Percentiles rank a stretch among this genome's conserved stretches.
Conservation (phyloP, 2,888 invertebrate species). For the Prosopocoilus inquinatus region DNA sequence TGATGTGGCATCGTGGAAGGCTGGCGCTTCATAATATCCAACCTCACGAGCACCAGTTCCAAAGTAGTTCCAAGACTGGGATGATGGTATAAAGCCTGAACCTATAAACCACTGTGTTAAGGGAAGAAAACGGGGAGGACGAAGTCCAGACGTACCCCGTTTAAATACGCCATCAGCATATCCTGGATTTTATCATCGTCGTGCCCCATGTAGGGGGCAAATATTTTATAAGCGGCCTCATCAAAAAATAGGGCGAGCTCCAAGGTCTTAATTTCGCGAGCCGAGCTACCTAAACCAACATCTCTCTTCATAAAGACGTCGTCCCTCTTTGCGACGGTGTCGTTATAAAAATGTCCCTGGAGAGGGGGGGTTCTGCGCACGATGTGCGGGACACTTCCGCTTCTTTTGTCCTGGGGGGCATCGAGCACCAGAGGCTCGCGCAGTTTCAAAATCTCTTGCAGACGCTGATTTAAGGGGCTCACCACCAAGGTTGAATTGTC, state of each 20-base stretch:
- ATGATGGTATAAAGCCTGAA: conserved; percentile 78
- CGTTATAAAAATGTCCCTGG: conserved; percentile 48
- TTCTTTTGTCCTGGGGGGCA: conserved; percentile 20
- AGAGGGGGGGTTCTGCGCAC: conserved; percentile 57
- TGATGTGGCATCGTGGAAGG: conserved; percentile 62
- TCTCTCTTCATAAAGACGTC: background rate
- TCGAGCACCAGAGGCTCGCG: conserved; percentile 44
- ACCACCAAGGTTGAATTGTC: conserved; percentile 70
- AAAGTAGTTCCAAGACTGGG: conserved; percentile 65
- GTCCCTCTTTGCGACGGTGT: conserved; percentile 28
- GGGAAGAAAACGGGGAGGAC: background rate
- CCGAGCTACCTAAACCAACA: background rate
- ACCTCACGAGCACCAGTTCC: conserved; percentile 66
- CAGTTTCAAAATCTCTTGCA: conserved; percentile 48
- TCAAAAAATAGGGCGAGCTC: conserved; percentile 76
- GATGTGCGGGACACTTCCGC: conserved; percentile 56
- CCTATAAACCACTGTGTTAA: conserved; percentile 48
- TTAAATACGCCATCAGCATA: conserved; percentile 76
- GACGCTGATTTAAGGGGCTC: conserved; percentile 57
- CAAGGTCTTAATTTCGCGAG: conserved; percentile 49
- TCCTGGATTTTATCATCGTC: conserved; percentile 66
- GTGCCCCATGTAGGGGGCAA: conserved; percentile 65
- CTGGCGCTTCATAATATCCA: conserved; percentile 69
- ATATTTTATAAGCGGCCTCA: conserved; percentile 68
- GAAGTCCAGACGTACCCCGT: conserved; percentile 59